phyloP scores from a whole-genome alignment of 2,113 vertebrate genomes.

The Aviceda subcristata region DNA sequence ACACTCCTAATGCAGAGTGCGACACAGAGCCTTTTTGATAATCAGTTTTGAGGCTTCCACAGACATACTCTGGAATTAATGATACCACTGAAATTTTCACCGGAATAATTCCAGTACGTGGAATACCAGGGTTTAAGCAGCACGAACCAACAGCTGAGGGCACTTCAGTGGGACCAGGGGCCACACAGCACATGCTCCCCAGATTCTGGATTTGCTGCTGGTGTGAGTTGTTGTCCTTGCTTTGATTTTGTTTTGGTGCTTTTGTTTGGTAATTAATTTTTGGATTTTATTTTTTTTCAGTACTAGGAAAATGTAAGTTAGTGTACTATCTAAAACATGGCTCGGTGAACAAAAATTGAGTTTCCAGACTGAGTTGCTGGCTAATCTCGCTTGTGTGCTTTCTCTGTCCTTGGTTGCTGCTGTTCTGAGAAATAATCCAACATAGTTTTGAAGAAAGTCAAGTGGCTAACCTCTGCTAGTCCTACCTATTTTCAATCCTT shows the following conservation, averaged over 20 bases:
- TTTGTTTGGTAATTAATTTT: neutral
- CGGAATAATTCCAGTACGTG: neutral
- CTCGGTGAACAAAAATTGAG: neutral
- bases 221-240: neutral
- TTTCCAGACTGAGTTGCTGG: neutral
- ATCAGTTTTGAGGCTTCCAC: constrained; percentile 27
- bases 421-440: neutral
- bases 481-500: neutral
- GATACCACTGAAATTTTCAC: neutral
- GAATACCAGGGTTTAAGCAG: neutral
- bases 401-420: neutral
- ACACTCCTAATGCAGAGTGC: neutral
- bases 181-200: neutral
- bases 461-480: neutral
- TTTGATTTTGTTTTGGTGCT: neutral
- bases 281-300: neutral
- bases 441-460: neutral
- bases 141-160: neutral
- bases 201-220: neutral
- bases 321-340: neutral
- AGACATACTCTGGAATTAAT: neutral
- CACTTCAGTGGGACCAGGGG: neutral
- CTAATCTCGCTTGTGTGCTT: neutral
- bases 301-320: neutral
- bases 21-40: neutral